Evolutionary conservation across 2,113 vertebrate species (phyloP).

Genomic region (Syrmaticus mikado): DNA sequence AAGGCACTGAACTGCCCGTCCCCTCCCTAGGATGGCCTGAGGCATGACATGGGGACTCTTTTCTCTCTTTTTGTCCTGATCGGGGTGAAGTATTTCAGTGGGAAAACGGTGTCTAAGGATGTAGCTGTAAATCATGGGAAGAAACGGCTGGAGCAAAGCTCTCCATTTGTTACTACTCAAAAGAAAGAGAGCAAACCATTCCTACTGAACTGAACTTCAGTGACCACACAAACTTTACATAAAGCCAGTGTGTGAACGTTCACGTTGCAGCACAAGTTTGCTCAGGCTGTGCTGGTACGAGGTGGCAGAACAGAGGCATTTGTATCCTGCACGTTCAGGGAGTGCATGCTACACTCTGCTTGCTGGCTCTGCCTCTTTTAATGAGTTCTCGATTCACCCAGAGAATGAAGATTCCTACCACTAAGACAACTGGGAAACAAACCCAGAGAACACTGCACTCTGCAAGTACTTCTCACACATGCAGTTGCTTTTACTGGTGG

Average conservation of each 20-base stretch:
- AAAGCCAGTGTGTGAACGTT: rapidly evolving
- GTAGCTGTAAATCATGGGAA: background rate
- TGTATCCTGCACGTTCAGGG: background rate
- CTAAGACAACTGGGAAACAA: background rate
- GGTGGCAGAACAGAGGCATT: background rate
- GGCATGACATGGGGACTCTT: background rate
- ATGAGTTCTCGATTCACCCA: background rate
- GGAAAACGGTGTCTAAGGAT: background rate
- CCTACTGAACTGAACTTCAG: background rate
- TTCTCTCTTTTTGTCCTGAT: background rate
- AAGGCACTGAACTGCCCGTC: background rate
- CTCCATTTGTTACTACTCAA: background rate
- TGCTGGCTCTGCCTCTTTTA: background rate
- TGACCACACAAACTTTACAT: background rate
- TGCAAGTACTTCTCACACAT: background rate
- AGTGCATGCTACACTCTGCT: background rate
- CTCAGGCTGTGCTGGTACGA: background rate
- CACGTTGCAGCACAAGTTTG: background rate
- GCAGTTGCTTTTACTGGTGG: background rate
- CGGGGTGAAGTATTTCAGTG: background rate
- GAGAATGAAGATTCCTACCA: background rate
- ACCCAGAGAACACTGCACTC: background rate
- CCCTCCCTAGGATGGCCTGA: constrained; percentile 1
- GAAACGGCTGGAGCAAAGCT: background rate
- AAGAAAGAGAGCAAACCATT: background rate